A percentile compares a stretch with the other conserved stretches of the same genome.
These are phyloP conservation scores for Myotis lucifugus DNA, from an alignment of 2,113 vertebrate species.

Conservation along the genomic window DNA sequence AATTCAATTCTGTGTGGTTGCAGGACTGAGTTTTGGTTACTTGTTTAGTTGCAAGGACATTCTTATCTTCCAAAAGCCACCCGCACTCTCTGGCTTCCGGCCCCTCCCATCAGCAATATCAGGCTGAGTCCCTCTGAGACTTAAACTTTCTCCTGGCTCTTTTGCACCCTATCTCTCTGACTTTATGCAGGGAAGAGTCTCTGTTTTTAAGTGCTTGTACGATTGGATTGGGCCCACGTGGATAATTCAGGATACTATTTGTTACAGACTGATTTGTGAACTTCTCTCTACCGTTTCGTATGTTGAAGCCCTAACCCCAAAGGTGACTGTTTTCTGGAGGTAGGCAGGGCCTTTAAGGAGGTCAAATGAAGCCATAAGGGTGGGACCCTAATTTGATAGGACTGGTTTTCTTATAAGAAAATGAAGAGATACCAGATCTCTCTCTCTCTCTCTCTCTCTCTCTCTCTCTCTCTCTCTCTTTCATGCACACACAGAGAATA, in stretches of 20 bases:
- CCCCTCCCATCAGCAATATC: not conserved
- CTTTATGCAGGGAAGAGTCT: not conserved
- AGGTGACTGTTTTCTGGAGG: not conserved
- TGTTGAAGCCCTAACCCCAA: not conserved
- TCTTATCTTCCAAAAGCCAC: not conserved
- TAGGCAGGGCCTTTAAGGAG: not conserved
- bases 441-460: no score
- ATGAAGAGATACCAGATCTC: not conserved
- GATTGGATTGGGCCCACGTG: not conserved
- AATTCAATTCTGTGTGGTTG: not conserved
- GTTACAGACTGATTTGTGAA: not conserved
- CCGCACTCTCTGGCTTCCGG: not conserved
- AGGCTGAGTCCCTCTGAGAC: not conserved
- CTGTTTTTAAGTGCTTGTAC: not conserved
- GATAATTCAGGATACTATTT: not conserved
- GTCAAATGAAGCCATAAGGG: not conserved
- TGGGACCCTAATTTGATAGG: not conserved
- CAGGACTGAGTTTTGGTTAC: not conserved
- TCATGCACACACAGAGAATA: not conserved
- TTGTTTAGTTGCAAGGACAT: not conserved
- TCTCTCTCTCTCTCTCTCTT: not conserved
- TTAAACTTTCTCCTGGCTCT: not conserved
- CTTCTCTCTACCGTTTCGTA: not conserved
- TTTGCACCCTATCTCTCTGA: not conserved
- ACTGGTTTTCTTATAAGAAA: not conserved